Conservation (phyloP, 2,113 vertebrate species). For the Myanophis thanlyinensis region DNA sequence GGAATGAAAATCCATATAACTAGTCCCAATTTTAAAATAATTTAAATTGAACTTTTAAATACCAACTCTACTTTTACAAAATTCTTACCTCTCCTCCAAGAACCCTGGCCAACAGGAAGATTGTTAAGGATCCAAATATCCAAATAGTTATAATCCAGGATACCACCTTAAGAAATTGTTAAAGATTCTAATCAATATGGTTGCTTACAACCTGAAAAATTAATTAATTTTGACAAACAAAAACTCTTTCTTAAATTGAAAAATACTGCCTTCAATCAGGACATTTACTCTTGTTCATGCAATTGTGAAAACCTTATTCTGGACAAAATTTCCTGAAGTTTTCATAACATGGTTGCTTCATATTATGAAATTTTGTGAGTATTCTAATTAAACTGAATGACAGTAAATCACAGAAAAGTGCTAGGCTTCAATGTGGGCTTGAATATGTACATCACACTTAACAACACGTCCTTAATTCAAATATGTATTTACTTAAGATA, state of each 20-base stretch:
- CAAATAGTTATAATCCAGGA: constrained; percentile 99
- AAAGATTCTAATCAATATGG: background rate
- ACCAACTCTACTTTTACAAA: background rate
- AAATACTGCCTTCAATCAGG: background rate
- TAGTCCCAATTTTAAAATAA: background rate
- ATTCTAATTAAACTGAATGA: background rate
- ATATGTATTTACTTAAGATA: background rate
- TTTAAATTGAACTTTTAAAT: background rate
- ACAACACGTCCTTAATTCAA: background rate
- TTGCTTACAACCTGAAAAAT: background rate
- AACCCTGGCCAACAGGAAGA: constrained; percentile 96
- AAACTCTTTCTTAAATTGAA: background rate
- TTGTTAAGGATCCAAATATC: constrained; percentile 97
- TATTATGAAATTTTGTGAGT: background rate
- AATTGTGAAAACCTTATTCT: background rate
- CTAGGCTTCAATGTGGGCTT: background rate
- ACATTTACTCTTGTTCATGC: background rate
- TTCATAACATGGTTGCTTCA: background rate
- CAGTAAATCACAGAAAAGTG: background rate
- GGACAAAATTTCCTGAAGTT: background rate
- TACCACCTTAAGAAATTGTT: constrained; percentile 81
- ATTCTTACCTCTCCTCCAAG: constrained; percentile 95
- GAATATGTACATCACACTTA: background rate
- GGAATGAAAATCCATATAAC: background rate
- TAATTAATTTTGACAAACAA: background rate